Conservation (phyloP, 35 echinoderm and acorn worm species). For the Eucidaris tribuloides region DNA sequence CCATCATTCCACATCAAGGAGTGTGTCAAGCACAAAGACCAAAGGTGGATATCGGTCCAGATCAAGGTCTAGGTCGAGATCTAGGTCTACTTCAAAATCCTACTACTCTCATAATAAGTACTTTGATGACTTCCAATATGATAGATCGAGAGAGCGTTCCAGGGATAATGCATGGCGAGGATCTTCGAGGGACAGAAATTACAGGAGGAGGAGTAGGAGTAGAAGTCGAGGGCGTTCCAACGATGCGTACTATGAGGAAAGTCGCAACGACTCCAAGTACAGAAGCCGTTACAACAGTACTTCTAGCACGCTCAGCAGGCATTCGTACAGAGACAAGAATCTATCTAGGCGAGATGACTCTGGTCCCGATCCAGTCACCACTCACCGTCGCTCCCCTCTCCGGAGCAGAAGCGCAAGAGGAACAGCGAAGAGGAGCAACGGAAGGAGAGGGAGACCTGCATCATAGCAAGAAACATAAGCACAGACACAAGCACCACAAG, state of each 20-base stretch:
- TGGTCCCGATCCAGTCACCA: not conserved
- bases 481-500: constrained; percentile 31
- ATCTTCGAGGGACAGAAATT: not conserved
- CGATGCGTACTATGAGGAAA: not conserved
- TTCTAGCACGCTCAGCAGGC: constrained; percentile 16
- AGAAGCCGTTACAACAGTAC: not conserved
- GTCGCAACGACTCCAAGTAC: not conserved
- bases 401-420: not conserved
- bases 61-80: constrained; percentile 1
- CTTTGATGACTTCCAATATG: not conserved
- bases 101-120: not conserved
- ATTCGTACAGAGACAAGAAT: not conserved
- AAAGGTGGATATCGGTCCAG: not conserved
- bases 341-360: not conserved
- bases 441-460: not conserved
- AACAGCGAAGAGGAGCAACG: not conserved
- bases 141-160: constrained; percentile 4
- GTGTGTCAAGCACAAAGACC: not conserved
- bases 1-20: not conserved
- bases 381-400: not conserved
- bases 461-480: constrained; percentile 1
- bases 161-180: not conserved
- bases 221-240: not conserved
- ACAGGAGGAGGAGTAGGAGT: constrained; percentile 7
- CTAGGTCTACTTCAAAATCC: constrained; percentile 4